Evolutionary conservation across 2,797 vertebrate genomes (phyloP).

Genomic region (Babyrousa celebensis): DNA sequence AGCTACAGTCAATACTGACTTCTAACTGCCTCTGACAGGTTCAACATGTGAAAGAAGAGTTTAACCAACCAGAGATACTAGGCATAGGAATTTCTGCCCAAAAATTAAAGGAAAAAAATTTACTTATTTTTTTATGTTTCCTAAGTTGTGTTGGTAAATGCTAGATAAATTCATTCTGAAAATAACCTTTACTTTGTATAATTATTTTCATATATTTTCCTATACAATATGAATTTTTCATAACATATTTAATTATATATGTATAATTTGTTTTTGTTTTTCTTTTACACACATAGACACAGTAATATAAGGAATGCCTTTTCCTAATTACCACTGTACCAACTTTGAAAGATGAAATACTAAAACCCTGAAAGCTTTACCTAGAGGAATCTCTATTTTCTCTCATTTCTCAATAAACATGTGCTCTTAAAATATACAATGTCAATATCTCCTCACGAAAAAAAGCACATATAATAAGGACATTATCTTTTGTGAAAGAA

Average conservation of each 20-base stretch:
- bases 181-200: background rate
- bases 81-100: background rate
- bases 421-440: background rate
- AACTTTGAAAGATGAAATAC: conserved; percentile 29
- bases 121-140: background rate
- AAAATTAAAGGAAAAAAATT: background rate
- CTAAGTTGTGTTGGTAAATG: background rate
- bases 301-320: background rate
- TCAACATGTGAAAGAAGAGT: background rate
- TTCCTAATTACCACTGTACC: background rate
- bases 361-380: background rate
- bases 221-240: background rate
- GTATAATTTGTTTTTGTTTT: background rate
- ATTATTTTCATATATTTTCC: background rate
- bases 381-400: conserved; percentile 10
- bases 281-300: background rate
- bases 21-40: background rate
- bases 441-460: conserved; percentile 18
- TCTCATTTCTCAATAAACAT: conserved; percentile 45
- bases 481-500: conserved; percentile 23
- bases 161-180: background rate
- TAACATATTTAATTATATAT: background rate
- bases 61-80: background rate
- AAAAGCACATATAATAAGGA: background rate
- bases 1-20: background rate